Evolutionary conservation across 1,140 invertebrate genomes (phyloP).

Genomic region (Aradophagus sp.): DNA sequence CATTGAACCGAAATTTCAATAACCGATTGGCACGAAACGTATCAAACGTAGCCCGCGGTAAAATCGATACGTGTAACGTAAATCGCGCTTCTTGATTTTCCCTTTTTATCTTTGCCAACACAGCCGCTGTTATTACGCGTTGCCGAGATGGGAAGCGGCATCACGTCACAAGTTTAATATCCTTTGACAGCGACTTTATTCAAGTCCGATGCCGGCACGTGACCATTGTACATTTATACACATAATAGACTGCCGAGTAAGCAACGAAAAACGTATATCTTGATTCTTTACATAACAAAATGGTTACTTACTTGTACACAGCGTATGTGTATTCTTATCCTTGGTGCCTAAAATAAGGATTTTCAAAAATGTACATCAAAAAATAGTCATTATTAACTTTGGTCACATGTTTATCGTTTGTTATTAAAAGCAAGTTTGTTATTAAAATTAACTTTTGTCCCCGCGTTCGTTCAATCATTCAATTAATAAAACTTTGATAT

Average conservation of each 20-base stretch:
- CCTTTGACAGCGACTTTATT: constrained; percentile 62
- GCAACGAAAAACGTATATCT: constrained; percentile 43
- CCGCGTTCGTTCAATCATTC: too few species aligned
- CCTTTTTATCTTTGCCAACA: constrained; percentile 27
- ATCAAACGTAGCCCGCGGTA: too few species aligned
- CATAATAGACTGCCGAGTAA: constrained; percentile 63
- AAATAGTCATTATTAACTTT: too few species aligned
- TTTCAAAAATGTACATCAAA: too few species aligned
- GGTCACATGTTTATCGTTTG: too few species aligned
- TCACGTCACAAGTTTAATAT: constrained; percentile 67
- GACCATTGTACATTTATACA: constrained; percentile 65
- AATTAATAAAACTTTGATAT: too few species aligned
- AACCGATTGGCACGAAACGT: too few species aligned
- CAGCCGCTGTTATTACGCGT: constrained; percentile 36
- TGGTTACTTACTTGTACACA: constrained; percentile 16
- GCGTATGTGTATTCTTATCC: constrained; percentile 7
- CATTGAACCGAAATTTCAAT: too few species aligned
- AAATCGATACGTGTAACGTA: too few species aligned
- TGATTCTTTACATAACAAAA: constrained; percentile 30
- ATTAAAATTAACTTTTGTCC: too few species aligned
- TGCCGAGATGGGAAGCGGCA: constrained; percentile 38
- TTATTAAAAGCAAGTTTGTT: too few species aligned
- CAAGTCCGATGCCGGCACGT: constrained; percentile 62
- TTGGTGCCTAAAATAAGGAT: too few species aligned
- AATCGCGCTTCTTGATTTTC: neutral